Base-by-base conservation (phyloP, 1,140 invertebrate species). In the Drosophila tsacasi region DNA sequence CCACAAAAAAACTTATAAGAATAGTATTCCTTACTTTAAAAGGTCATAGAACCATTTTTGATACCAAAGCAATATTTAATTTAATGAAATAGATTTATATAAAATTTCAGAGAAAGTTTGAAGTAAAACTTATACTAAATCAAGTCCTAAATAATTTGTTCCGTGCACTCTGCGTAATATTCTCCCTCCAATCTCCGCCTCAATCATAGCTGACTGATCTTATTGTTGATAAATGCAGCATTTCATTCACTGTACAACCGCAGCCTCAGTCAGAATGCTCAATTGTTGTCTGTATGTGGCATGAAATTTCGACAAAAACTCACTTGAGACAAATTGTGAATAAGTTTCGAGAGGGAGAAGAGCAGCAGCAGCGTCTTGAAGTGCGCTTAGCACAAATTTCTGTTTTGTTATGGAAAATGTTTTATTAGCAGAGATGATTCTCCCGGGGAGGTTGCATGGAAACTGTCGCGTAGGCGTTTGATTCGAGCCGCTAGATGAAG, bases 301-400 rank as follows among this genome's bases (percentile, higher is more conserved):
- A 85, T 85, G 68, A 75, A 85, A 85, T 81, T 80, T 64, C 68
- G 49, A 75, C 71, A 75, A 75, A 62, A 75, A 75, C 80, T 69
- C 86, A 89, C 85, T 89, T 90, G 81, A 89, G 85, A 89, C 85
- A 89, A 89, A 89, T 89, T 89, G 85, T 89, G 85, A 90, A 90
- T 90, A 84, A 64, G 66, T 81, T 90, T 17, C 13, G 2, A 55
- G 52, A 21, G 50, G 27, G 25, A 2, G 23, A n/a, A 49, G 46
- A 46, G 44, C 44, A 61, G 50, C 76, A 75, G 52, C 73, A 75
- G 62, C 68, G 57, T 59, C 81, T 86, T 86, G 59, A 79, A 86
- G 83, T 87, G 79, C 75, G 76, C 79, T 86, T 55, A 79, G 65
- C 69, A 81, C 82, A 85, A 74, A 85, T 85, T 85, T 57, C 54